phyloP scores from a whole-genome alignment of 2,888 invertebrate genomes.

The Pristionchus japonicus region DNA sequence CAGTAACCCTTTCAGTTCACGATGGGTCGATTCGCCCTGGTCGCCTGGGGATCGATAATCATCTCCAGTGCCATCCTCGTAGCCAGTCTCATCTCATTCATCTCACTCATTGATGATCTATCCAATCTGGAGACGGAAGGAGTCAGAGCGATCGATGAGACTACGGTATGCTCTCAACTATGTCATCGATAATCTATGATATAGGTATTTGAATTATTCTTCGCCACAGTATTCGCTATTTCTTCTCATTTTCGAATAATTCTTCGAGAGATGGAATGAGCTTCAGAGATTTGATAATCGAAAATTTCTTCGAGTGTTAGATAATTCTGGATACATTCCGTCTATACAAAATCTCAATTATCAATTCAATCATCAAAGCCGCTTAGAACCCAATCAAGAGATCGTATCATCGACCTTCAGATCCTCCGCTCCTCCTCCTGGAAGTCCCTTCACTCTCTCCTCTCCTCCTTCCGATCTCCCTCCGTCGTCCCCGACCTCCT shows the following conservation, averaged over 20 bases:
- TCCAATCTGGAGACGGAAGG: not conserved
- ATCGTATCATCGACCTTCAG: no score
- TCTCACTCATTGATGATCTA: conserved; percentile 16
- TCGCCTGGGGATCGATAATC: conserved; percentile 23
- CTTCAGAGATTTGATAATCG: no score
- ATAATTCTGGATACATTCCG: not conserved
- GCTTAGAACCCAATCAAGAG: no score
- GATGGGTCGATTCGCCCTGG: not conserved
- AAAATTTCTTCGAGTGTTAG: no score
- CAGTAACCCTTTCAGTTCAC: not conserved
- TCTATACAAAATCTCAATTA: no score
- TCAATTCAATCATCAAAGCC: no score
- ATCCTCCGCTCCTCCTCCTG: not conserved
- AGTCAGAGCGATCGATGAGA: not conserved
- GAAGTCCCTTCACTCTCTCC: not conserved
- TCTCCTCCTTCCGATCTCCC: not conserved
- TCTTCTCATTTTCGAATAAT: no score
- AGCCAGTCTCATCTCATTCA: not conserved
- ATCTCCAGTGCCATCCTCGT: not conserved
- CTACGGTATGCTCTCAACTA: not conserved
- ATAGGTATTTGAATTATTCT: not conserved
- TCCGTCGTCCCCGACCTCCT: not conserved
- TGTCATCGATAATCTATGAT: not conserved
- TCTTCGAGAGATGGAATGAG: no score
- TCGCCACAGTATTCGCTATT: not conserved